phyloP scores from a whole-genome alignment of 2,797 vertebrate species.

The Dermochelys coriacea region DNA sequence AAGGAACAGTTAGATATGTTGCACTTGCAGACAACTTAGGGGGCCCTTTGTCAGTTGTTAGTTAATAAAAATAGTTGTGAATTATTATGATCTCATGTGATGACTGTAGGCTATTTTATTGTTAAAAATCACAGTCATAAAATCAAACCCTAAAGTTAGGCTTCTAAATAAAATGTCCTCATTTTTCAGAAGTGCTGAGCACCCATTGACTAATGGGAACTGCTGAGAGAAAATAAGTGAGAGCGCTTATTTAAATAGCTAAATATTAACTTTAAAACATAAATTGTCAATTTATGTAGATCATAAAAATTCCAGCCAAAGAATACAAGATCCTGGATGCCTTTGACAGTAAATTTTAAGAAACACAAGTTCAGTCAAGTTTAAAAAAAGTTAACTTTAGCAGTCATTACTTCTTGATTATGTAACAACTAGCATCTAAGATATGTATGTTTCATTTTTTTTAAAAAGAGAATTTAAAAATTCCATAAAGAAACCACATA shows the following conservation, averaged over 20 bases:
- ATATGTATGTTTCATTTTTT: neutral
- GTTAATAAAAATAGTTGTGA: neutral
- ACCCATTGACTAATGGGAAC: neutral
- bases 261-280: neutral
- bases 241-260: neutral
- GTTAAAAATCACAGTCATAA: neutral
- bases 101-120: neutral
- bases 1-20: neutral
- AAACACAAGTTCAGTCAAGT: neutral
- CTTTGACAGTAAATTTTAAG: neutral
- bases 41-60: neutral
- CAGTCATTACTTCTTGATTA: neutral
- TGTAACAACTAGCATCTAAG: neutral
- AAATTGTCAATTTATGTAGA: neutral
- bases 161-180: neutral
- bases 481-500: neutral
- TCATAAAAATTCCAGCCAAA: neutral
- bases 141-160: neutral
- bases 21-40: constrained; percentile 5
- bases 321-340: neutral
- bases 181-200: neutral
- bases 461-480: neutral
- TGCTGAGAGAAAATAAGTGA: neutral
- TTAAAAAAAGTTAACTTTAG: neutral
- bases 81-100: neutral